Conservation (phyloP, 2,888 invertebrate genomes). For the Podabrus alpinus region DNA sequence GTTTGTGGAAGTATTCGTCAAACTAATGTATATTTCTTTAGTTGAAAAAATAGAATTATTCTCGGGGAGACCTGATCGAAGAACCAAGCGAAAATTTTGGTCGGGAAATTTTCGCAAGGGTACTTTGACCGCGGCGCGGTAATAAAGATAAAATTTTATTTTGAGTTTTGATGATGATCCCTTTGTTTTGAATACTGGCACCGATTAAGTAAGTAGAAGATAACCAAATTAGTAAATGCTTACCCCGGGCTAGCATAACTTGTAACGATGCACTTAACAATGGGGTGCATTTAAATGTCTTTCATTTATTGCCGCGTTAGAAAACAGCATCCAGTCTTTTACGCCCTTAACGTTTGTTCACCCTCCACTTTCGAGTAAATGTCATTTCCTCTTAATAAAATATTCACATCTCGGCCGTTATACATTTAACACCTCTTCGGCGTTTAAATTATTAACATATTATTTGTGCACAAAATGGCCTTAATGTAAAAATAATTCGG, state of each 20-base stretch:
- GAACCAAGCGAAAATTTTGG: not conserved
- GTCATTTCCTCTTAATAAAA: constrained; percentile 28
- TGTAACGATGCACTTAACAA: constrained; percentile 26
- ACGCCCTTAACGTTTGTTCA: constrained; percentile 21
- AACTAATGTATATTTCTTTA: not conserved
- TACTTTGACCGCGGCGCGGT: not conserved
- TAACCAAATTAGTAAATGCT: constrained; percentile 27
- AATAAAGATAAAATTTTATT: not conserved
- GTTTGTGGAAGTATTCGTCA: not conserved
- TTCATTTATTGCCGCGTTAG: constrained; percentile 31
- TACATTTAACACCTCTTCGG: constrained; percentile 23
- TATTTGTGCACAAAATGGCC: constrained; percentile 2
- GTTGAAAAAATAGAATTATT: not conserved
- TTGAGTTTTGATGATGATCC: constrained; percentile 5
- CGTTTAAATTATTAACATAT: constrained; percentile 17
- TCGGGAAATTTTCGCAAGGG: not conserved
- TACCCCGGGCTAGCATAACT: constrained; percentile 16
- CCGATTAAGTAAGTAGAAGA: constrained; percentile 20
- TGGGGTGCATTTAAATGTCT: constrained; percentile 29
- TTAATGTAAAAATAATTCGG: constrained; percentile 9
- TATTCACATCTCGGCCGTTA: constrained; percentile 24
- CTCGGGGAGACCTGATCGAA: not conserved
- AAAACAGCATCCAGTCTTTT: constrained; percentile 21
- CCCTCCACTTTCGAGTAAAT: constrained; percentile 24
- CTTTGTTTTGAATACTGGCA: constrained; percentile 6